Base-by-base conservation (phyloP, 2,888 invertebrate genomes). In the Scaptomyza cyrtandrae region DNA sequence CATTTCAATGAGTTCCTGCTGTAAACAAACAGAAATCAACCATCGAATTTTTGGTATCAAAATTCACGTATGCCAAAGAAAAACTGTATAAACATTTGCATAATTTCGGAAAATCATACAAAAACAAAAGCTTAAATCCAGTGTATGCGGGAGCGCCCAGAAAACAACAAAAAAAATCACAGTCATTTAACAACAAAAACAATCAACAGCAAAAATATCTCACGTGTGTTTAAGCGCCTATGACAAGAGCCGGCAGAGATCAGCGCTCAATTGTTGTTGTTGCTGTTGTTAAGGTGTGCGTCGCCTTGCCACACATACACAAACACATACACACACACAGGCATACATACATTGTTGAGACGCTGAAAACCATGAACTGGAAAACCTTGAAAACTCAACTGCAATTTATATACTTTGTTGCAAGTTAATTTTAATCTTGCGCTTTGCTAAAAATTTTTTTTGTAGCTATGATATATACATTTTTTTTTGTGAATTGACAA, bases 361-460 rank as follows among this genome's bases (percentile, higher is more conserved):
- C 62, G 53, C 61, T 58, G 69, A 78, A 78, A 90, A 84, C 90
- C 89, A 90, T 90, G 90, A 90, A 91, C 91, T 91, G 90, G 91
- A 91, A 91, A 91, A 90, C 91, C 91, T 91, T 91, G 91, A 91
- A 91, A 91, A 87, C 72, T 81, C 81, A 75, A 85, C 85, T 64
- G 75, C 79, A 88, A 87, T 84, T 86, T 87, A 81, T 75, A 81
- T 75, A 74, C 72, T 73, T 72, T 24, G 69, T 66, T 79, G 88
- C 74, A 69, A 76, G 75, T 79, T 74, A 52, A 65, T 68, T 63
- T 63, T 68, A 48, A 62, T 71, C 54, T 58, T 53, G 43, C 48
- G 58, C 63, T 10, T 61, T 64, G 60, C 49, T 44, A 27, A 58
- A 52, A 56, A 54, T 35, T 61, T 57, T 61, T 57, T 71, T 73